phyloP scores from a whole-genome alignment of 1,140 invertebrate species.

The Nymphalis io region DNA sequence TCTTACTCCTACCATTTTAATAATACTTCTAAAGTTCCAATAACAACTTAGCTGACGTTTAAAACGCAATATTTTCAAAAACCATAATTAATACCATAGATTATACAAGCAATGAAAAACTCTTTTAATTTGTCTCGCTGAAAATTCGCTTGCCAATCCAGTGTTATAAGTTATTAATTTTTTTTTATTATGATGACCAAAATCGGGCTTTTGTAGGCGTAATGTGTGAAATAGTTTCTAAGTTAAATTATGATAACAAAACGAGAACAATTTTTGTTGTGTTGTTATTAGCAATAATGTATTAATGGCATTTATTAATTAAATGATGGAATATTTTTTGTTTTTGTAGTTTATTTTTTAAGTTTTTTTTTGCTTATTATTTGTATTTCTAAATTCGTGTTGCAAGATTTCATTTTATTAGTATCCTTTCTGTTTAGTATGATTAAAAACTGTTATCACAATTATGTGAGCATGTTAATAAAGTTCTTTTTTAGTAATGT shows the following conservation, averaged over 20 bases:
- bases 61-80: too few species aligned
- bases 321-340: conserved; percentile 8
- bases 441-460: not conserved
- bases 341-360: conserved; percentile 26
- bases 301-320: not conserved
- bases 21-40: too few species aligned
- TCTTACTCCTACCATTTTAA: too few species aligned
- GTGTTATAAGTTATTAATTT: too few species aligned
- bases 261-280: not conserved
- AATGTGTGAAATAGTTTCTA: conserved; percentile 6
- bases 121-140: too few species aligned
- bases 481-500: conserved; percentile 27
- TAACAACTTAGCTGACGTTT: too few species aligned
- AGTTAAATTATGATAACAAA: not conserved
- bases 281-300: not conserved
- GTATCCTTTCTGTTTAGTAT: conserved; percentile 1
- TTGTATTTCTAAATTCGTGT: conserved; percentile 1
- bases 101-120: too few species aligned
- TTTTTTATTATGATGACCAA: too few species aligned
- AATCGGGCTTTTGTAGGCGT: not conserved
- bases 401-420: not conserved
- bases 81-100: too few species aligned
- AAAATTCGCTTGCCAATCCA: too few species aligned
- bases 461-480: conserved; percentile 27
- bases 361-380: not conserved